Evolutionary conservation across 2,888 invertebrate species (phyloP), one percentile per base, ranked within the genome.

Genomic region (Erynnis tages): DNA sequence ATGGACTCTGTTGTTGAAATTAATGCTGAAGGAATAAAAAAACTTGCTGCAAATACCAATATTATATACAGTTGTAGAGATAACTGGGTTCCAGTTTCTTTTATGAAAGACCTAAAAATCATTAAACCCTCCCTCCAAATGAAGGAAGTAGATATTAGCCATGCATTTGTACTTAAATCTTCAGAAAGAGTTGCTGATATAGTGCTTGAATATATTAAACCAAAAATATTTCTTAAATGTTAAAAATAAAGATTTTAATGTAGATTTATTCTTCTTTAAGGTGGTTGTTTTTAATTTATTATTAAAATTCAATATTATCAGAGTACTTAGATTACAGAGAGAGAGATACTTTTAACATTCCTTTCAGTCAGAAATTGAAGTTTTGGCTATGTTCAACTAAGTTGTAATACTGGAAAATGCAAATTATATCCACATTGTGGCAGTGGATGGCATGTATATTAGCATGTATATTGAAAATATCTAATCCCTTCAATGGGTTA

Each of bases 1-100:
- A 94, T 98, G 93, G 91, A 92, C n/a, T 79, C 72, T 21, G 95
- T 98, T 0, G 89, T 76, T 32, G 90, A 92, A 30, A 77, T 96
- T 27, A 94, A 97, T 65, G 79, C 82, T 49, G 88, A 91, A 4
- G 77, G 91, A 35, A 83, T 97, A 35, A 74, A 91, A 8, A 92
- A 92, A 64, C 80, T 97, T 1, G 94, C 93, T 71, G 62, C 72
- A 61, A 52, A 70, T 4, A 79, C 76, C 7, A 76, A 79, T 67
- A 91, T 97, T 40, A 95, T 96, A 71, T 98, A 97, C 76, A 95
- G 96, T 6, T 82, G 88, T 2, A 90, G 72, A 2, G 98, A 98
- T 79, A 91, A 92, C 4, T 98, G 98, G 98, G 94, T 93, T 44
- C 98, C 98, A 0, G 64, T 92, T 0, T 77, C 84, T 30, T 96